Percentiles rank a stretch among this genome's conserved stretches.
Evolutionary conservation across 2,888 invertebrate species (phyloP).

Genomic region (Spodoptera picta): DNA sequence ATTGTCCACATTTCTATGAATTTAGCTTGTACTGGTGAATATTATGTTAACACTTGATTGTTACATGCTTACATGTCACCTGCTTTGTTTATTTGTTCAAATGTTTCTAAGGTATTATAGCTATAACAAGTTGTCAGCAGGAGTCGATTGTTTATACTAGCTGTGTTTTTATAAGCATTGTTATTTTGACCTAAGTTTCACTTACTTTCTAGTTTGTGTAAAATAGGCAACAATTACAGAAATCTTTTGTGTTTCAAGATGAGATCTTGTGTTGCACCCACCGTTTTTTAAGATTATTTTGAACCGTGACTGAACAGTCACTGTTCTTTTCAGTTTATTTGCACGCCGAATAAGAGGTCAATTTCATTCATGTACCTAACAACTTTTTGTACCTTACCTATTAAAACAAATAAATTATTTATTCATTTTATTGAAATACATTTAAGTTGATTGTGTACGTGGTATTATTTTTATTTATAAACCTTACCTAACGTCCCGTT

Average conservation of each 20-base stretch:
- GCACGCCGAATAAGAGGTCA: no score
- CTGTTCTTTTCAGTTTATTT: no score
- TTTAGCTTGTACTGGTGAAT: constrained; percentile 32
- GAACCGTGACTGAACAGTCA: no score
- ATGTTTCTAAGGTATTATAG: neutral
- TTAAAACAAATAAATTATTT: no score
- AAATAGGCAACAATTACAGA: constrained; percentile 2
- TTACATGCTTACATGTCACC: constrained; percentile 3
- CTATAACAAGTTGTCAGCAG: neutral
- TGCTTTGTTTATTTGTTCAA: neutral
- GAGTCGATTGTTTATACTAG: constrained; percentile 16
- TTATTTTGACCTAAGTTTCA: constrained; percentile 18
- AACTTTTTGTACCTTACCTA: no score
- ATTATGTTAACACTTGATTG: constrained; percentile 29
- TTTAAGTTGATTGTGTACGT: neutral
- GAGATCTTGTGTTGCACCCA: neutral
- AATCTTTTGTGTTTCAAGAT: constrained; percentile 5
- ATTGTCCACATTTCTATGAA: constrained; percentile 27
- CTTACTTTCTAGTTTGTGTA: constrained; percentile 23
- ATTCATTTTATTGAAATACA: no score
- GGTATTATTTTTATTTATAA: neutral
- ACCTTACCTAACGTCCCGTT: constrained; percentile 2
- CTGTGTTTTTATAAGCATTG: constrained; percentile 26
- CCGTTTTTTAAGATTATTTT: neutral
- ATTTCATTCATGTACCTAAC: no score